Evolutionary conservation across 2,113 vertebrate genomes (phyloP), one percentile per base, ranked within the genome.

Genomic region (Melanotaenia duboulayi): DNA sequence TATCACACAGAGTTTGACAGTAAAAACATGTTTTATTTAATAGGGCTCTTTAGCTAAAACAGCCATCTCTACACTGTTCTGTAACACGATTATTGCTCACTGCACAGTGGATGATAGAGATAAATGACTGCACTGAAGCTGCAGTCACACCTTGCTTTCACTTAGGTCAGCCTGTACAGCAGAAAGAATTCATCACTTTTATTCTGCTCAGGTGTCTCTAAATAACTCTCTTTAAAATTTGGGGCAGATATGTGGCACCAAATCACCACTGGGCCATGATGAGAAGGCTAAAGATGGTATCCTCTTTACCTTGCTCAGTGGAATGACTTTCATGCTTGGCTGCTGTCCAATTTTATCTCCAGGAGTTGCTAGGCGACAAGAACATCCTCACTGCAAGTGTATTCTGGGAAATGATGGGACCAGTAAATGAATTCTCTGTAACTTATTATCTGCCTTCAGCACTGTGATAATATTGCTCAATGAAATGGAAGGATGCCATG

Each of bases 281-380:
- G 40, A 58, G 55, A 51, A 20, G 59, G 59, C 58, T 75, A 50
- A 59, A 80, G 81, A 84, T 80, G 81, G 50, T 62, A 81, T 83
- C 79, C 76, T 76, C 80, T 82, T 74, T 69, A 74, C 78, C 79
- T 74, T 51, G 19, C 76, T 82, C 75, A 68, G 55, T 75, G 65
- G 66, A 83, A 85, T 88, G 81, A 86, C 81, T 90, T 86, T 93
- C 87, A 91, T 66, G 87, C 89, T 84, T 82, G 76, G 84, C 89
- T 91, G 90, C 81, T 61, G 78, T 88, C 78, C 83, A 88, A 87
- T 91, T 90, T 90, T 88, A 89, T 86, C 75, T 86, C 76, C 20
- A 60, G 74, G 84, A 82, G 90, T 89, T 92, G 89, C 90, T 92
- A 90, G 74, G 81, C 87, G 78, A 92, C 89, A 81, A 80, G 80